phyloP scores from a whole-genome alignment of 1,140 invertebrate species.

The Diorhabda carinulata region DNA sequence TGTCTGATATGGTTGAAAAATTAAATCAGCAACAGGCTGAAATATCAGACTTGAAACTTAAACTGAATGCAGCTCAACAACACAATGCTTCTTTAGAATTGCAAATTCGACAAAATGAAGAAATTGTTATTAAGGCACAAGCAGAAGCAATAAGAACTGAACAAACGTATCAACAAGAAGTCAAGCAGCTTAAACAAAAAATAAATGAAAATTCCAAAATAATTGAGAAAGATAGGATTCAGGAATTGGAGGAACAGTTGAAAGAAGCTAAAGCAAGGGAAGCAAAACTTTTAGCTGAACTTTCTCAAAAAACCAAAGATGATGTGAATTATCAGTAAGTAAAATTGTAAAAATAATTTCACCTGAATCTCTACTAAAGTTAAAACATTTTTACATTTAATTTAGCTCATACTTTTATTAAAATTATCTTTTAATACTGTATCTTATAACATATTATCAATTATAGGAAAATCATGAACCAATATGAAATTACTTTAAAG shows the following conservation, averaged over 20 bases:
- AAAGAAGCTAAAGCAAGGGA: constrained; percentile 30
- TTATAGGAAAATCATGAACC: constrained; percentile 1
- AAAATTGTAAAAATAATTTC: neutral
- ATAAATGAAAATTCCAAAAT: constrained; percentile 26
- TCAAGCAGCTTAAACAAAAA: constrained; percentile 31
- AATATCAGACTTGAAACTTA: constrained; percentile 26
- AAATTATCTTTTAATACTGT: neutral
- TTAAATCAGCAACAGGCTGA: constrained; percentile 23
- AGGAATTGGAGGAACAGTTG: constrained; percentile 28
- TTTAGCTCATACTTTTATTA: too few species aligned
- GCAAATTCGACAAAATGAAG: constrained; percentile 32
- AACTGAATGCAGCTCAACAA: constrained; percentile 30
- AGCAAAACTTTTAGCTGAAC: constrained; percentile 21
- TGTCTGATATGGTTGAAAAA: constrained; percentile 22
- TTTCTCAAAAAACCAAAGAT: constrained; percentile 24
- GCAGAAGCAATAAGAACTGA: constrained; percentile 30
- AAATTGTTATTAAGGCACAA: constrained; percentile 33
- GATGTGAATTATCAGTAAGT: constrained; percentile 25
- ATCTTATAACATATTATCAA: constrained; percentile 10
- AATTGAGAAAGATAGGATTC: constrained; percentile 24
- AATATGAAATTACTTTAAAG: neutral
- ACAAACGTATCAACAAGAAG: constrained; percentile 28
- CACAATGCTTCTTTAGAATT: constrained; percentile 30
- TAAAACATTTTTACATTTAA: too few species aligned
- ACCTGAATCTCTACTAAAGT: too few species aligned